phyloP scores from a whole-genome alignment of 2,113 vertebrate genomes.

The Ictalurus punctatus region DNA sequence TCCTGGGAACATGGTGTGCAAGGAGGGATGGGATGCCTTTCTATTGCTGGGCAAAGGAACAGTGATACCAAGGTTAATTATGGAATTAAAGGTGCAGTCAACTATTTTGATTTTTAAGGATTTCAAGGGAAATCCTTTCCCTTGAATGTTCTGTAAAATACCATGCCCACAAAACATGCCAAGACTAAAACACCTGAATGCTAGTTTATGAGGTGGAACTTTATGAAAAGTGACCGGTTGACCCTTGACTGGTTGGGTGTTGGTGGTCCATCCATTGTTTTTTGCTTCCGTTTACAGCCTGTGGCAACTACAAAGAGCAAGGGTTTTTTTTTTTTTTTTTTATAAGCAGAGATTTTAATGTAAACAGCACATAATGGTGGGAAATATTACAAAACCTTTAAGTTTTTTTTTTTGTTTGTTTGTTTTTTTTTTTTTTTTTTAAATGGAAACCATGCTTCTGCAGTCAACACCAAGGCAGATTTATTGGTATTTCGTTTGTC shows the following conservation, averaged over 20 bases:
- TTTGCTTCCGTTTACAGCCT: background rate
- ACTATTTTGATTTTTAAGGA: background rate
- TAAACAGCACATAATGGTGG: background rate
- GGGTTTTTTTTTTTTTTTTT: background rate
- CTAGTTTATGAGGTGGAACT: background rate
- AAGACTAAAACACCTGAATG: background rate
- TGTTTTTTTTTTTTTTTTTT: background rate
- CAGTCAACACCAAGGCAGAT: background rate
- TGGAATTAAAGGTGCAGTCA: background rate
- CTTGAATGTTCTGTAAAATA: background rate
- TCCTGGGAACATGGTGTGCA: background rate
- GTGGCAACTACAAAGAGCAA: background rate
- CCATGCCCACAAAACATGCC: background rate
- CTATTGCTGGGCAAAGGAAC: background rate
- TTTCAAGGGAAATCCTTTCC: background rate
- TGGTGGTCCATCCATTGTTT: background rate
- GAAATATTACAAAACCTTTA: background rate
- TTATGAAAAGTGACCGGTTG: background rate
- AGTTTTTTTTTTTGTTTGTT: background rate
- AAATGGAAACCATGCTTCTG: background rate
- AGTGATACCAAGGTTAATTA: background rate
- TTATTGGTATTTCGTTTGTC: background rate
- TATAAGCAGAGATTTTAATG: background rate
- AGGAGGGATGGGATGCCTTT: background rate
- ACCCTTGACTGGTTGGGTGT: background rate